phyloP scores from a whole-genome alignment of 2,888 invertebrate genomes.

The Sipha maydis region DNA sequence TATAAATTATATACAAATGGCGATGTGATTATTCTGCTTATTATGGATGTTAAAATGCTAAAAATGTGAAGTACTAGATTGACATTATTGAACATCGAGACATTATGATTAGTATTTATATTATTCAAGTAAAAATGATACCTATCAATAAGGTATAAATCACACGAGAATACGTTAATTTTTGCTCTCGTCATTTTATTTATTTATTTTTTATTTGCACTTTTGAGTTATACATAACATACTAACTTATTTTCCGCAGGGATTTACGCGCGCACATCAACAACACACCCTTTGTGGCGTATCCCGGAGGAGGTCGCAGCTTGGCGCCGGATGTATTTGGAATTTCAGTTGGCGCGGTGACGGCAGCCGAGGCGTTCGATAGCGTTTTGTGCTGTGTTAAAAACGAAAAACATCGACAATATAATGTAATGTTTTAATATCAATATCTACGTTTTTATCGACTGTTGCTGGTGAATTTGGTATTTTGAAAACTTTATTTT shows the following conservation, averaged over 20 bases:
- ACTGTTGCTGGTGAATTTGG: not conserved
- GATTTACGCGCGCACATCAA: constrained; percentile 47
- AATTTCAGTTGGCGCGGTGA: constrained; percentile 42
- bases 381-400: not conserved
- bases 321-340: constrained; percentile 48
- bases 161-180: not conserved
- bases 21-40: too few species aligned
- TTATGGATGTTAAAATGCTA: not conserved
- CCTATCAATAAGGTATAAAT: not conserved
- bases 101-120: not conserved
- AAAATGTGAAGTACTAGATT: not conserved
- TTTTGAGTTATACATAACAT: not conserved
- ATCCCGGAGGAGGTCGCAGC: constrained; percentile 40
- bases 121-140: not conserved
- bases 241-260: constrained; percentile 1
- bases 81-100: not conserved
- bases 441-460: not conserved
- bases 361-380: constrained; percentile 36
- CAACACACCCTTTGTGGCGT: constrained; percentile 33
- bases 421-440: not conserved
- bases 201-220: not conserved
- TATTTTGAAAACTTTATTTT: not conserved
- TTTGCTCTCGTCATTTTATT: not conserved
- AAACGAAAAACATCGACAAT: not conserved
- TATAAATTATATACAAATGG: too few species aligned